phyloP scores from a whole-genome alignment of 2,113 vertebrate species.

The Macquaria ambigua region DNA sequence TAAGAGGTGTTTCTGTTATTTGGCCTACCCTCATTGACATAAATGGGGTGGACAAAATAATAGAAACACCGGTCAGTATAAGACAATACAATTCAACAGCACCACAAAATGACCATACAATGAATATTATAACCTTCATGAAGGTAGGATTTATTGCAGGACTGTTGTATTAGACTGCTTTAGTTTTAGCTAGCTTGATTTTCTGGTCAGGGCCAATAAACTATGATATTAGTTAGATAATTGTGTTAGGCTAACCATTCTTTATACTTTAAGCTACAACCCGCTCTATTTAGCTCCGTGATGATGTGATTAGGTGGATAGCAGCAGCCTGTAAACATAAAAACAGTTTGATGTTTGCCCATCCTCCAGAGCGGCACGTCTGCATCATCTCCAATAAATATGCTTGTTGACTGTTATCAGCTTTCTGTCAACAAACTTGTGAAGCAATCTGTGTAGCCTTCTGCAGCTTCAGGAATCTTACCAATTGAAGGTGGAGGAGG shows the following conservation, averaged over 20 bases:
- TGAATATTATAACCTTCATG: background rate
- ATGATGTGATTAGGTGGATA: background rate
- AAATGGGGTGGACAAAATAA: background rate
- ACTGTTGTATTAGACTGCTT: background rate
- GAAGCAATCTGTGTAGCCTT: background rate
- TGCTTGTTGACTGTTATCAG: slow-evolving; percentile 31
- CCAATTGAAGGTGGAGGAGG: background rate
- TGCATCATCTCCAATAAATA: background rate
- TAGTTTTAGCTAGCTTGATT: background rate
- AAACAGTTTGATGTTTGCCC: background rate
- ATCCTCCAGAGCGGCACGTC: background rate
- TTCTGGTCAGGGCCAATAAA: background rate
- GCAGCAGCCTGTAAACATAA: background rate
- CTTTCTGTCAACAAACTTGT: slow-evolving; percentile 26
- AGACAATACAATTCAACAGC: background rate
- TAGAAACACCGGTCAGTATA: background rate
- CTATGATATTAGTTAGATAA: background rate
- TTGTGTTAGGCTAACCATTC: background rate
- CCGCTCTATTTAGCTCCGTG: background rate
- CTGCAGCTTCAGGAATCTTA: slow-evolving; percentile 19
- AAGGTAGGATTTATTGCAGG: background rate
- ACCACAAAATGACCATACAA: background rate
- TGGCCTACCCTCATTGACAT: background rate
- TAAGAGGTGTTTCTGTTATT: background rate
- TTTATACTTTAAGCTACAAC: background rate